Percentiles rank a stretch among this genome's conserved stretches.
Evolutionary conservation across 2,888 invertebrate species (phyloP).

Genomic region (Diogma glabrata): DNA sequence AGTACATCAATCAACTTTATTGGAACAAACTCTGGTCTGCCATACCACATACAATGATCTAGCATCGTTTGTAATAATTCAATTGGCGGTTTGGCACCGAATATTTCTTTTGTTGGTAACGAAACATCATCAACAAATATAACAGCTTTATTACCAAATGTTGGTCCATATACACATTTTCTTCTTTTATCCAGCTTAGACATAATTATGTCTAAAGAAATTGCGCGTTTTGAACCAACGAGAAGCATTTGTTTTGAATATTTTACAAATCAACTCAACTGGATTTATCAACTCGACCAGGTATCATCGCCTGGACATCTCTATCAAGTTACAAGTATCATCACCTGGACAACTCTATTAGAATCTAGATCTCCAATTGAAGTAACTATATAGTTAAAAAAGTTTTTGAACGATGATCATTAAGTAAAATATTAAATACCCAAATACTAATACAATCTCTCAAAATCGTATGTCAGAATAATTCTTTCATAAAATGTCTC

Average conservation of each 20-base stretch:
- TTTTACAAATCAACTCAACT: conserved; percentile 59
- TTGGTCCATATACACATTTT: conserved; percentile 89
- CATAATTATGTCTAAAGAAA: conserved; percentile 93
- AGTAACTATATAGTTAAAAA: too few relatives aligned
- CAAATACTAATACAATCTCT: too few relatives aligned
- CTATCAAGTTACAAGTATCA: too few relatives aligned
- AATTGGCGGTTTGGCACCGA: conserved; percentile 90
- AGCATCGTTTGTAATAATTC: conserved; percentile 83
- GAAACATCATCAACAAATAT: conserved; percentile 95
- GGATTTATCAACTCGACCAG: too few relatives aligned
- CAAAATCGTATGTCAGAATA: too few relatives aligned
- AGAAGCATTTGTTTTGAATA: conserved; percentile 79
- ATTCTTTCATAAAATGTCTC: too few relatives aligned
- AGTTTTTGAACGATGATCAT: too few relatives aligned
- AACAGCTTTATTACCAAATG: conserved; percentile 76
- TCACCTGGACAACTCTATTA: too few relatives aligned
- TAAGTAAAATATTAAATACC: too few relatives aligned
- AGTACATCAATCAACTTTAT: conserved; percentile 77
- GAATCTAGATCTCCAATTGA: too few relatives aligned
- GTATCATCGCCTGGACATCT: too few relatives aligned
- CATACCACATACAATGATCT: conserved; percentile 85
- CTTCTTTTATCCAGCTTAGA: conserved; percentile 83
- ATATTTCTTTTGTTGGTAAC: conserved; percentile 73
- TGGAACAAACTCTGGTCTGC: conserved; percentile 65
- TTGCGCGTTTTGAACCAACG: conserved; percentile 83